Base-by-base conservation (phyloP, 2,113 vertebrate species). In the Oreotrochilus melanogaster region DNA sequence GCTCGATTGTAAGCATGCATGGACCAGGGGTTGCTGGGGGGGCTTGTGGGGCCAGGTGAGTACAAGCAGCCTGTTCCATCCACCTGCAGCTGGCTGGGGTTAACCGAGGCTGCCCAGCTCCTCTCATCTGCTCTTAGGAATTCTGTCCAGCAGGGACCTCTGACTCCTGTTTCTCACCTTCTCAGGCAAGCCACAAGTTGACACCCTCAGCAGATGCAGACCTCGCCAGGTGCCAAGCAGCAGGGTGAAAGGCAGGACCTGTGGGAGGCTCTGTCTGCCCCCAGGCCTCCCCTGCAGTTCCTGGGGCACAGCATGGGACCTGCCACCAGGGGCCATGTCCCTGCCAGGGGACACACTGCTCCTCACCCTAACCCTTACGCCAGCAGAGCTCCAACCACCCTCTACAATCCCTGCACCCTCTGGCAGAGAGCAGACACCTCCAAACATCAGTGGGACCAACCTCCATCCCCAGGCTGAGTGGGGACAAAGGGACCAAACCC, bases 1-100 rank as follows among this genome's bases (percentile, higher is more conserved):
- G n/a, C 66, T 58, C n/a, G 3, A 4, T 48, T 1, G 1, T 18
- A 31, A 30, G 30, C 0, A 0, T 42, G 47, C 18, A 28, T 6
- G 56, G 57, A 85, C 21, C 11, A 42, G 27, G 16, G 22, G 24
- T 25, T 18, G 8, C 85, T 30, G 47, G 16, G 24, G 23, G 6
- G 19, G 48, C 14, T 69, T 28, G 66, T 58, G 58, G 58, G 31
- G n/a, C 33, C 58, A 75, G 64, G 6, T n/a, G n/a, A 80, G 37
- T 15, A 69, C 42, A 48, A 66, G n/a, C 51, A 74, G 37, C 51
- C 33, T 37, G 33, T 72, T 89, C 45, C 12, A 80, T 27, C 11
- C 8, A 2, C 24, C 30, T 8, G 4, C 35, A 89, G 31, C 25
- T 76, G 64, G 22, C 21, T 47, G 58, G 21, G 25, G 11, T 73